Percentiles rank a stretch among this genome's conserved stretches.
Conservation (phyloP, 2,888 invertebrate species). For the Leptinotarsa haldemani region DNA sequence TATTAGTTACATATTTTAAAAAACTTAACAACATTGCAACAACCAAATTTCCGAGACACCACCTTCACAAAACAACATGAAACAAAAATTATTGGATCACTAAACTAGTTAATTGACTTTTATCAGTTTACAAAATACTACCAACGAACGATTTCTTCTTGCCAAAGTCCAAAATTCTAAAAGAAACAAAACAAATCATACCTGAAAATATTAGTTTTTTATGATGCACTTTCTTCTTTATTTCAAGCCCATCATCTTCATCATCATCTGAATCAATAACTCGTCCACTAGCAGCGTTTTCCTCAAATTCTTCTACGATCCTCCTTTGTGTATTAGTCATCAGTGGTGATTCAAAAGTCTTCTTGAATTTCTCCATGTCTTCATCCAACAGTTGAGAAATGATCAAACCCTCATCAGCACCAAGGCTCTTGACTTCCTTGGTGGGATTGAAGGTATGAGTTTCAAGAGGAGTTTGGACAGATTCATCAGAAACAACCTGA, state of each 20-base stretch:
- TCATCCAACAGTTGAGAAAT: slow-evolving; percentile 60
- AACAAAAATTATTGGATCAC: too few species aligned
- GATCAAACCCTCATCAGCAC: slow-evolving; percentile 58
- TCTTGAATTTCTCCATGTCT: slow-evolving; percentile 59
- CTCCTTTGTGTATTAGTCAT: slow-evolving; percentile 35
- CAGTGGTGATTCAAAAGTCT: slow-evolving; percentile 56
- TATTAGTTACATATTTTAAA: too few species aligned
- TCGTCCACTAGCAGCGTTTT: slow-evolving; percentile 52
- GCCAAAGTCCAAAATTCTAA: too few species aligned
- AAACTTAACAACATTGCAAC: too few species aligned
- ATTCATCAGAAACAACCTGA: neutral
- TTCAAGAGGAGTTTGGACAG: neutral
- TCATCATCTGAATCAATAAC: slow-evolving; percentile 57
- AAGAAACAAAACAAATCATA: slow-evolving; percentile 30
- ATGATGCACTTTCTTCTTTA: slow-evolving; percentile 54
- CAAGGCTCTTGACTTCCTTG: slow-evolving; percentile 43
- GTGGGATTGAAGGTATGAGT: slow-evolving; percentile 24
- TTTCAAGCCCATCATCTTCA: slow-evolving; percentile 43
- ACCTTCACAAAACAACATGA: too few species aligned
- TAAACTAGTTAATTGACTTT: too few species aligned
- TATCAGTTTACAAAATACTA: too few species aligned
- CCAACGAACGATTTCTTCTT: too few species aligned
- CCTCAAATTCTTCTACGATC: slow-evolving; percentile 44
- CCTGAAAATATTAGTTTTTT: slow-evolving; percentile 68
- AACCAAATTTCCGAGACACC: too few species aligned